These are phyloP conservation scores for Habroteleia sp. DNA, from an alignment of 2,888 invertebrate species.

Conservation along the genomic window DNA sequence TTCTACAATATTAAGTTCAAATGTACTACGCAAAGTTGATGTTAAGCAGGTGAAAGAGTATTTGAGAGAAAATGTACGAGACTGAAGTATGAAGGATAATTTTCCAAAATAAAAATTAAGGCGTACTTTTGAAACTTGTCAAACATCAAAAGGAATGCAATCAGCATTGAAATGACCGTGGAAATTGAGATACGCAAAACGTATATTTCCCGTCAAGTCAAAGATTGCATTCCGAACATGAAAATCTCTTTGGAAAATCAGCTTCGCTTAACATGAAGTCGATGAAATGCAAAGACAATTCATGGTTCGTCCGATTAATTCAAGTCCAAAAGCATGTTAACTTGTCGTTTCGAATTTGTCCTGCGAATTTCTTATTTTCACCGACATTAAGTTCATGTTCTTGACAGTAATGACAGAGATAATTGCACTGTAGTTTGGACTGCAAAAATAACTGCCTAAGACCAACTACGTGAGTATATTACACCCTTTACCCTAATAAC, in stretches of 20 bases:
- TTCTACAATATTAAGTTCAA: constrained; percentile 5
- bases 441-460: constrained; percentile 18
- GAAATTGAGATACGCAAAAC: too few species aligned
- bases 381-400: constrained; percentile 33
- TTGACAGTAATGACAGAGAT: constrained; percentile 22
- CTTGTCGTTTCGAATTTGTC: too few species aligned
- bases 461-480: constrained; percentile 65
- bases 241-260: constrained; percentile 43
- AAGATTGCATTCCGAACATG: too few species aligned
- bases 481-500: constrained; percentile 71
- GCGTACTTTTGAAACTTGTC: too few species aligned
- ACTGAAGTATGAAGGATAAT: constrained; percentile 8
- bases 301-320: too few species aligned
- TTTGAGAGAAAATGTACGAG: constrained; percentile 1
- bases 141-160: too few species aligned
- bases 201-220: too few species aligned
- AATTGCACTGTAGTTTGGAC: constrained; percentile 36
- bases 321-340: too few species aligned
- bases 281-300: constrained; percentile 37
- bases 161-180: too few species aligned
- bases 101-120: constrained; percentile 8
- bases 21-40: constrained; percentile 14
- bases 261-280: constrained; percentile 36
- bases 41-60: constrained; percentile 8
- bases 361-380: constrained; percentile 10